These are phyloP conservation scores for Cataglyphis hispanica DNA, from an alignment of 1,140 invertebrate genomes.

Conservation along the genomic window DNA sequence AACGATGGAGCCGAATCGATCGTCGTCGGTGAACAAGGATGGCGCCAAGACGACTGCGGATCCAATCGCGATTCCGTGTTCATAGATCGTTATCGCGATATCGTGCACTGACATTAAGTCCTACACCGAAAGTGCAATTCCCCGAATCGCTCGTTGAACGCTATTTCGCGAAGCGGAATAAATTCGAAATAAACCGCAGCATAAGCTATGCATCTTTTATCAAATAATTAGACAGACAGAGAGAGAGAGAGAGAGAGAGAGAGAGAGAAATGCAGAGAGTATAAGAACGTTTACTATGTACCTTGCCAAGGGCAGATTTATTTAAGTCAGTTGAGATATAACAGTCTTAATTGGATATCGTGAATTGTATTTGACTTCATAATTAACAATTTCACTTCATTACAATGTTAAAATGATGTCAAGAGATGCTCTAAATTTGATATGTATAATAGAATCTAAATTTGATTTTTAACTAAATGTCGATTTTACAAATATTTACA, in stretches of 20 bases:
- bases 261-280: background rate
- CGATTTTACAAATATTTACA: background rate
- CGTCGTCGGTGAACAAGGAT: slow-evolving; percentile 52
- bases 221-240: background rate
- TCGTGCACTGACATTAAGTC: slow-evolving; percentile 6
- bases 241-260: no score
- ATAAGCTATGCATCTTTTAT: slow-evolving; percentile 33
- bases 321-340: background rate
- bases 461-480: background rate
- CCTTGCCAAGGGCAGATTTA: slow-evolving; percentile 21
- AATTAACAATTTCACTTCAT: slow-evolving; percentile 7
- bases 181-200: slow-evolving; percentile 58
- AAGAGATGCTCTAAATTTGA: background rate
- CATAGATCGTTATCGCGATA: slow-evolving; percentile 52
- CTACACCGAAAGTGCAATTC: background rate
- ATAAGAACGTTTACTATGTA: slow-evolving; percentile 37
- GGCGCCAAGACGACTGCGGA: slow-evolving; percentile 6
- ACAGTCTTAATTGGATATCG: slow-evolving; percentile 27
- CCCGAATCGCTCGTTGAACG: background rate
- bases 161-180: slow-evolving; percentile 39
- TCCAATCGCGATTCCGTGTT: slow-evolving; percentile 17
- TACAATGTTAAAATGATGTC: background rate
- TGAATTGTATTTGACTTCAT: slow-evolving; percentile 12
- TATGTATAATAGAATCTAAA: background rate
- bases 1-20: slow-evolving; percentile 61